These are phyloP conservation scores for Acleris literana DNA, from an alignment of 2,888 invertebrate genomes.

Conservation along the genomic window DNA sequence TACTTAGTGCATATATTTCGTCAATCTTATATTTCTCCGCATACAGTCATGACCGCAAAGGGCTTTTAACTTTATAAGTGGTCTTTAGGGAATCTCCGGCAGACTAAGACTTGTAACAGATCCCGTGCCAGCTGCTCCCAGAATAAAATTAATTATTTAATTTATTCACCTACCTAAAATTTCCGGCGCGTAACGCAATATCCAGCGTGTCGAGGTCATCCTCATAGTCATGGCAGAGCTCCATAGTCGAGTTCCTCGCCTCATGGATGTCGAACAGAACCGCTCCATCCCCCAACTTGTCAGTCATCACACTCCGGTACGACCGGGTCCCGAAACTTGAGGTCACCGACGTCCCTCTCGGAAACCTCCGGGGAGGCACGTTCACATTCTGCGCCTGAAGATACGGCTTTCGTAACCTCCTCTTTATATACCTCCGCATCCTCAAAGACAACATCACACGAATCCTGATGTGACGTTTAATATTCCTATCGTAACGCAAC, in stretches of 20 bases:
- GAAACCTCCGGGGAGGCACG: slow-evolving; percentile 69
- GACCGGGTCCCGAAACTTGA: slow-evolving; percentile 76
- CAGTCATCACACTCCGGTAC: slow-evolving; percentile 71
- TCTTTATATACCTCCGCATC: slow-evolving; percentile 82
- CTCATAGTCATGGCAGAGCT: slow-evolving; percentile 76
- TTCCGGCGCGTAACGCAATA: slow-evolving; percentile 79
- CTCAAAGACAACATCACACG: slow-evolving; percentile 87
- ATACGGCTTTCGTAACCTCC: slow-evolving; percentile 58
- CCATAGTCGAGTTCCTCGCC: slow-evolving; percentile 75
- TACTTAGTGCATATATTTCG: too few relatives aligned
- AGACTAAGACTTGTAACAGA: too few relatives aligned
- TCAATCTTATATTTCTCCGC: too few relatives aligned
- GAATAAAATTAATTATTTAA: neutral
- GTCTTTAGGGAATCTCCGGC: too few relatives aligned
- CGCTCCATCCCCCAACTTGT: slow-evolving; percentile 70
- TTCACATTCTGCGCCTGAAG: slow-evolving; percentile 54
- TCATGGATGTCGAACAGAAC: slow-evolving; percentile 77
- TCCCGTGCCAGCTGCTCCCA: too few relatives aligned
- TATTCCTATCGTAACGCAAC: slow-evolving; percentile 82
- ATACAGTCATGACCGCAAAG: too few relatives aligned
- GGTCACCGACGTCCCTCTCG: slow-evolving; percentile 61
- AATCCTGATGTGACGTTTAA: slow-evolving; percentile 86
- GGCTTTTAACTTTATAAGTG: too few relatives aligned
- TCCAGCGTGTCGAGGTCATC: slow-evolving; percentile 78
- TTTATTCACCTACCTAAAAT: slow-evolving; percentile 67